Evolutionary conservation across 2,113 vertebrate species (phyloP), one percentile per base, ranked within the genome.

Genomic region (Microtus ochrogaster): DNA sequence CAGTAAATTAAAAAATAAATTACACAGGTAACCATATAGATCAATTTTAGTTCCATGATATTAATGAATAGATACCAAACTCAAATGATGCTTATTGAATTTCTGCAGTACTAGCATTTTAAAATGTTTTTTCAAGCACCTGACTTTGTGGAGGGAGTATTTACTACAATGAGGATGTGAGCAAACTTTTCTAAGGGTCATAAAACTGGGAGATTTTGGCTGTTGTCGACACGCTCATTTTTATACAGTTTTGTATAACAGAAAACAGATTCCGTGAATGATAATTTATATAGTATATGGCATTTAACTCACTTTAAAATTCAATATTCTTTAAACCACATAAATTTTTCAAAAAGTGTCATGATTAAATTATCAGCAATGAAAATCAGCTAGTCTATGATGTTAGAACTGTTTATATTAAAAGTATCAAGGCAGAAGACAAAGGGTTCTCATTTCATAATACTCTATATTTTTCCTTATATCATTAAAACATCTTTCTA

Each of bases 361-460:
- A 36, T 85, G 24, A 89, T 76, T 77, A 79, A 79, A 74, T 84
- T 72, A 28, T 10, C 22, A 84, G 5, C 58, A 70, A 61, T 85
- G 55, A 72, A 44, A 91, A 89, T 36, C 28, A 91, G 55, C 17
- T 73, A 52, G 16, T 84, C 28, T 81, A 73, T 86, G 14, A 76
- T 76, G 90, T 30, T 88, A 87, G 30, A 47, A 47, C 74, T 79
- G 79, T 76, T 94, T 95, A 90, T n/a, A 47, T 92, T 73, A 78
- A 92, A 87, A 61, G 41, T 16, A 66, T 91, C 6, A 91, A 90
- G 3, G n/a, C 44, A 92, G 41, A 95, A 79, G 7, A 86, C 9
- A 66, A n/a, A 81, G 16, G 33, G 6, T 2, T 49, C 28, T 21
- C 72, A 85, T 3, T 82, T 89, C 14, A 93, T 5, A 94, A 7